Conservation (phyloP, 2,797 vertebrate genomes). For the Telmatherina bonti region DNA sequence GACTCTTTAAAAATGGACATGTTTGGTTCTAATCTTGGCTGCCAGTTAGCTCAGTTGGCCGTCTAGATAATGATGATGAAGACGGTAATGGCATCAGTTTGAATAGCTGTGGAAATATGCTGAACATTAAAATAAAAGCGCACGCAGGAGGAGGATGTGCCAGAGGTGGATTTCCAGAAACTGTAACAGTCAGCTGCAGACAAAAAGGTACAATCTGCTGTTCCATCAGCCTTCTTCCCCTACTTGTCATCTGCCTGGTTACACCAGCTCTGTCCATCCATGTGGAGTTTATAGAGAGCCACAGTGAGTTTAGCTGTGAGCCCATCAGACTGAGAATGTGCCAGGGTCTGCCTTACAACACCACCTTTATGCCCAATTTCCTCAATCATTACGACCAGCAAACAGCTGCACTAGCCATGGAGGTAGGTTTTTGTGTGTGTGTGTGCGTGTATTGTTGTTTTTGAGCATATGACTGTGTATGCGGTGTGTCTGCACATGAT, state of each 20-base stretch:
- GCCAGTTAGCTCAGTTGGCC: background rate
- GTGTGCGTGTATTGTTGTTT: too few relatives aligned
- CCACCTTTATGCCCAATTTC: constrained; percentile 98
- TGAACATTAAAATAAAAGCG: constrained; percentile 43
- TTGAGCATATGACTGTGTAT: too few relatives aligned
- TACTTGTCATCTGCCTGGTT: constrained; percentile 53
- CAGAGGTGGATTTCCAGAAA: constrained; percentile 38
- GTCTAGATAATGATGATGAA: constrained; percentile 6
- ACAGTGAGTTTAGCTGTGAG: constrained; percentile 96
- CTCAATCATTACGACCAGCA: constrained; percentile 99
- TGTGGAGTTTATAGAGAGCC: constrained; percentile 81
- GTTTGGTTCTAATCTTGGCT: constrained; percentile 12
- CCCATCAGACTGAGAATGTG: constrained; percentile 97
- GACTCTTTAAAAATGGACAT: constrained; percentile 35
- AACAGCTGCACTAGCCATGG: constrained; percentile 96
- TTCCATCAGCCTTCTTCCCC: constrained; percentile 34
- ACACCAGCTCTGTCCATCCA: constrained; percentile 73
- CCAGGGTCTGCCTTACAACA: constrained; percentile 97
- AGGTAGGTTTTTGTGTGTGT: constrained; percentile 81
- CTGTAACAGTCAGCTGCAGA: constrained; percentile 11
- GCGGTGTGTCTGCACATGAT: background rate
- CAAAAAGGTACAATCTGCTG: constrained; percentile 18
- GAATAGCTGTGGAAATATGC: constrained; percentile 52
- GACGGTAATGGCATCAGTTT: constrained; percentile 28
- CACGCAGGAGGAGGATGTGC: constrained; percentile 33